A percentile compares a stretch with the other conserved stretches of the same genome.
Evolutionary conservation across 92 coral and sea anemone genomes (phyloP).

Genomic region (Epizoanthus rinbou): DNA sequence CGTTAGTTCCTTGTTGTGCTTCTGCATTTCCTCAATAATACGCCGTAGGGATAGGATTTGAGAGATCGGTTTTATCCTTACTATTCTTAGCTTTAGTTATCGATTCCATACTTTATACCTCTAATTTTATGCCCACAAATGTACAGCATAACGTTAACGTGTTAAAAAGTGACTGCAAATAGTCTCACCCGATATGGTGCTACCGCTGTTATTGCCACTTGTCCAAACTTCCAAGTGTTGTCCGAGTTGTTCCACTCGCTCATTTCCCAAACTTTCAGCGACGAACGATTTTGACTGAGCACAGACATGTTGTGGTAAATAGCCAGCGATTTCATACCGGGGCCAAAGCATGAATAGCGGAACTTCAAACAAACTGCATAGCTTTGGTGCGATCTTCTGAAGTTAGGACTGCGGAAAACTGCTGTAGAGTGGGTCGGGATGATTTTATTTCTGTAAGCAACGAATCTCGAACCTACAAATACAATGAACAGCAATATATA

Average conservation of each 20-base stretch:
- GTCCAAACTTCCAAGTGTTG: slow-evolving; percentile 60
- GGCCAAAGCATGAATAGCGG: slow-evolving; percentile 56
- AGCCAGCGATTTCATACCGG: slow-evolving; percentile 52
- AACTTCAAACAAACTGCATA: slow-evolving; percentile 57
- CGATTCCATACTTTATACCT: too few relatives aligned
- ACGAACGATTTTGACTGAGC: slow-evolving; percentile 39
- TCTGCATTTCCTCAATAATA: too few relatives aligned
- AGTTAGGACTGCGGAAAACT: slow-evolving; percentile 43
- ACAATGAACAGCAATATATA: too few relatives aligned
- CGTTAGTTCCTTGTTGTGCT: too few relatives aligned
- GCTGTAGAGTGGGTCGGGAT: slow-evolving; percentile 5
- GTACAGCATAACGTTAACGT: too few relatives aligned
- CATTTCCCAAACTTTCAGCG: slow-evolving; percentile 59
- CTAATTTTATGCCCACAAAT: too few relatives aligned
- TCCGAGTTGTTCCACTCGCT: slow-evolving; percentile 51
- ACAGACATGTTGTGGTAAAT: slow-evolving; percentile 54
- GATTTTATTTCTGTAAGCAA: too few relatives aligned
- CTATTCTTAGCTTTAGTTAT: too few relatives aligned
- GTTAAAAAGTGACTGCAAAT: neutral
- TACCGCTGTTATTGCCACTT: slow-evolving; percentile 61
- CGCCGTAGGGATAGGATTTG: too few relatives aligned
- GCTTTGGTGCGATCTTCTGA: slow-evolving; percentile 39
- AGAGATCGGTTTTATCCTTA: too few relatives aligned
- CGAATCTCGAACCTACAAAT: too few relatives aligned
- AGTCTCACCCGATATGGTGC: slow-evolving; percentile 57